phyloP scores from a whole-genome alignment of 2,888 invertebrate genomes.

The Artemia sinica region DNA sequence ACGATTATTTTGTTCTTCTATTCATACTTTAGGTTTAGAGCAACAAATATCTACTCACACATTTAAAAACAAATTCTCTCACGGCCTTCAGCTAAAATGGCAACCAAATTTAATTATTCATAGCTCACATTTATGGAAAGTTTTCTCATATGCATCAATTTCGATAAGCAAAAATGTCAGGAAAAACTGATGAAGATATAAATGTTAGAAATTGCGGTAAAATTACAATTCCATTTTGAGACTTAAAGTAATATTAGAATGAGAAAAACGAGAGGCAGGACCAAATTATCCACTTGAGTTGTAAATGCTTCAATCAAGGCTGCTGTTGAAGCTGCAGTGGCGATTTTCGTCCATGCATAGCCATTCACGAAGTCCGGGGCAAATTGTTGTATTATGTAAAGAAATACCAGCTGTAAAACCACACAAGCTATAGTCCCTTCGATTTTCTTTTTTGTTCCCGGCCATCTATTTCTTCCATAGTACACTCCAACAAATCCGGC shows the following conservation, averaged over 20 bases:
- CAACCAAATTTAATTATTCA: no score
- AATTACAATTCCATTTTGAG: not conserved
- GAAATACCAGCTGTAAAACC: slow-evolving; percentile 43
- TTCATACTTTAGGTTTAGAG: not conserved
- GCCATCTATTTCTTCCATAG: slow-evolving; percentile 59
- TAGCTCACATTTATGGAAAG: no score
- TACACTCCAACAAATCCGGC: slow-evolving; percentile 69
- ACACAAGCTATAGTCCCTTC: slow-evolving; percentile 67
- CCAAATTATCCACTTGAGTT: slow-evolving; percentile 76
- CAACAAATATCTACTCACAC: no score
- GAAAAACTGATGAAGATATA: no score
- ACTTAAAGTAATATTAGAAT: slow-evolving; percentile 29
- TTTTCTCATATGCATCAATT: no score
- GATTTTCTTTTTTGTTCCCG: slow-evolving; percentile 52
- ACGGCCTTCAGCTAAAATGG: no score
- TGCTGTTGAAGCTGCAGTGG: slow-evolving; percentile 39
- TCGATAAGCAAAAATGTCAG: no score
- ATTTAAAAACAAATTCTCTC: not conserved
- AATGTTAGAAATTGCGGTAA: no score
- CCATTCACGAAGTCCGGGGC: not conserved
- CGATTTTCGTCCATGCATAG: slow-evolving; percentile 7
- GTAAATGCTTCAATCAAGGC: slow-evolving; percentile 69
- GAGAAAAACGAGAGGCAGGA: slow-evolving; percentile 57
- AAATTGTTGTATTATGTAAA: slow-evolving; percentile 28
- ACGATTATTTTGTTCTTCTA: no score